Evolutionary conservation across 53 echinoderm and acorn worm species (phyloP), one percentile per base, ranked within the genome.

Genomic region (Stichopus horrens): DNA sequence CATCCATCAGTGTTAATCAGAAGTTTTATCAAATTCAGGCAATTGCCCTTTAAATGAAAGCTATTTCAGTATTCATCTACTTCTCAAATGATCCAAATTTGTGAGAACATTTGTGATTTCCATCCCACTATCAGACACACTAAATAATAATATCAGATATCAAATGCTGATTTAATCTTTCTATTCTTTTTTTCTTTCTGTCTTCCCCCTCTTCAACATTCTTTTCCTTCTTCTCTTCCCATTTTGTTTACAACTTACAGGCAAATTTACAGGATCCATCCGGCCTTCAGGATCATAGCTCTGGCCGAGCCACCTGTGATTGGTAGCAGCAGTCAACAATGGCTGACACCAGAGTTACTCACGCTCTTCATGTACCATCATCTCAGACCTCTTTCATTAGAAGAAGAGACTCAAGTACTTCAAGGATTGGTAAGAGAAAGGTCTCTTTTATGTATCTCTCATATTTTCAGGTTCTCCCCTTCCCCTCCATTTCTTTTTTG

Each of bases 241-340:
- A 0, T 71, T 14, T 21, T 71, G 2, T 13, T 4, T 13, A n/a
- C 11, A 21, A 71, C 7, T 58, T 57, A 5, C 90, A 99, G 99
- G 89, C 73, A 89, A 6, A 92, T 99, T 88, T 89, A 91, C 52
- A 83, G 88, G 22, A 96, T 99, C 59, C 99, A 99, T 88, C 96
- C 94, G 4, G 94, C 99, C 13, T 99, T 99, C 88, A 90, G 99
- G 18, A 90, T 99, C 86, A 90, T 99, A 14, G 99, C 96, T 10
- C 58, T 99, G 52, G 99, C 96, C 5, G 99, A 99, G 77, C 99
- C 99, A 0, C 99, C 99, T 7, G 90, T 94, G 55, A 90, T 95
- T 14, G 97, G 97, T 10, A 99, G 99, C 85, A 99, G 99, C 74
- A 96, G 92, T 18, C 99, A 99, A 65, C 96, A 99, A 67, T 99